These are phyloP conservation scores for Thalpophila matura DNA, from an alignment of 2,888 invertebrate species.

Conservation along the genomic window DNA sequence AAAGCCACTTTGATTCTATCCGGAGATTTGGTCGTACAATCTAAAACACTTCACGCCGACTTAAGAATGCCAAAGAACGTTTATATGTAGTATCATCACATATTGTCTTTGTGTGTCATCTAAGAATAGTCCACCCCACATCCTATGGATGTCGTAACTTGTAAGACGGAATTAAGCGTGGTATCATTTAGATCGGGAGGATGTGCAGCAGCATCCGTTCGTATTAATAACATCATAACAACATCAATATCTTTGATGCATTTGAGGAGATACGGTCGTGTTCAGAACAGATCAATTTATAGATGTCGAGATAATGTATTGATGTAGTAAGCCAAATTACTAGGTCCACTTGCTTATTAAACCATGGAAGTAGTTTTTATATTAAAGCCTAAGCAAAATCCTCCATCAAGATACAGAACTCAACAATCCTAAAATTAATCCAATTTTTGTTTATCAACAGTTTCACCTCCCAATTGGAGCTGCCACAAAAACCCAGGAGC, in stretches of 20 bases:
- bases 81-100: not conserved
- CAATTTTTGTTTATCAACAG: not conserved
- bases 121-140: slow-evolving; percentile 47
- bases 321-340: not conserved
- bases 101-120: slow-evolving; percentile 24
- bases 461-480: too few species aligned
- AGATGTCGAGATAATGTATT: not conserved
- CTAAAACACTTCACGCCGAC: not conserved
- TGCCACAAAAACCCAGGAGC: too few species aligned
- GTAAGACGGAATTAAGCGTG: slow-evolving; percentile 24
- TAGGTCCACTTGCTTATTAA: too few species aligned
- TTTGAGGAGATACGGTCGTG: not conserved
- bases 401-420: not conserved
- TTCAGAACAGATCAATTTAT: not conserved
- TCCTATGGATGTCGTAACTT: slow-evolving; percentile 50
- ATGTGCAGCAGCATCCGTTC: slow-evolving; percentile 29
- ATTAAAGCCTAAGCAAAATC: too few species aligned
- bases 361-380: too few species aligned
- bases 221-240: slow-evolving; percentile 12
- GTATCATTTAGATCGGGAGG: slow-evolving; percentile 27
- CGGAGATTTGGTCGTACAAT: not conserved
- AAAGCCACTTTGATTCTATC: not conserved
- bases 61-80: not conserved
- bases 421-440: not conserved
- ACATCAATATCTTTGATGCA: slow-evolving; percentile 1